These are phyloP conservation scores for Aplodontia rufa DNA, from an alignment of 2,113 vertebrate genomes.

Conservation along the genomic window DNA sequence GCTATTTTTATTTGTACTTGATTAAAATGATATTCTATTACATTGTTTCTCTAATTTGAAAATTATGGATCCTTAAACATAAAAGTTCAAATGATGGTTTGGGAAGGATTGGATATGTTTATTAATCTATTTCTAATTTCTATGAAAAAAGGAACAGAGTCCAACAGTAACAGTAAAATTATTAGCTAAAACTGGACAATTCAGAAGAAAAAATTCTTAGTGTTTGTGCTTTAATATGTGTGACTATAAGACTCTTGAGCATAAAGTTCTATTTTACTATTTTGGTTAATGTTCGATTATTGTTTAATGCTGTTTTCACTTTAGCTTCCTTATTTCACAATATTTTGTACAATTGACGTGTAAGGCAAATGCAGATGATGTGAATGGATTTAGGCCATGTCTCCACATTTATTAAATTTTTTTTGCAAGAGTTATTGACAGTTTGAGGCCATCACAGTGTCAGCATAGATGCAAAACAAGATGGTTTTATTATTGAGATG, in stretches of 20 bases:
- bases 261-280: neutral
- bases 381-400: neutral
- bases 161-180: neutral
- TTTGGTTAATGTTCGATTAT: conserved; percentile 36
- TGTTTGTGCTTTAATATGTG: neutral
- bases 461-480: conserved; percentile 13
- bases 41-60: neutral
- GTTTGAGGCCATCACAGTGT: neutral
- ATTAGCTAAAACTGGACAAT: neutral
- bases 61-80: neutral
- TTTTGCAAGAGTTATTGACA: neutral
- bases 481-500: conserved; percentile 15
- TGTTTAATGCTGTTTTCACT: neutral
- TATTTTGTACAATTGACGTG: neutral
- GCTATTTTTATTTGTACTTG: neutral
- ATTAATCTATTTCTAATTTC: neutral
- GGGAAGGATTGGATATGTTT: neutral
- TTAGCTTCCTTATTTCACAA: neutral
- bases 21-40: neutral
- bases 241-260: neutral
- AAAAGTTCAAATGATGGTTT: neutral
- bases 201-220: neutral
- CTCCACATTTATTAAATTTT: neutral
- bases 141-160: neutral
- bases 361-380: neutral